Evolutionary conservation across 2,113 vertebrate species (phyloP), one percentile per base, ranked within the genome.

Genomic region (Chionodraco myersi): DNA sequence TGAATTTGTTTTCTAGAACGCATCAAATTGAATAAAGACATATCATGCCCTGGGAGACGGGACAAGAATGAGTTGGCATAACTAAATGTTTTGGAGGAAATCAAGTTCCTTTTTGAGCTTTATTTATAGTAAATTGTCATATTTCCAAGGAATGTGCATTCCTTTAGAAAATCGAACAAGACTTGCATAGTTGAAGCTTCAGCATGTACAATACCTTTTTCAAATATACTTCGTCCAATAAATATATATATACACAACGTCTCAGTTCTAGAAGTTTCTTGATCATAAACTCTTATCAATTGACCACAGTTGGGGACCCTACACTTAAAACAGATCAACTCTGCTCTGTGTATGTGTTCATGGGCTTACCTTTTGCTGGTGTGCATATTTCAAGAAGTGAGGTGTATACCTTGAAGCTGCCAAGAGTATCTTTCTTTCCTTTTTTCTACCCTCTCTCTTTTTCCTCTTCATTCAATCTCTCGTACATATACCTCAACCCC

Each of bases 401-500:
- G 18, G 15, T 61, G n/a, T n/a, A 66, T 13, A 71, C 23, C 45
- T 18, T 21, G 14, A 69, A 65, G 68, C 75, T 57, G 48, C 56
- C 45, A 13, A 72, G 34, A 56, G 48, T 60, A 54, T 70, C 49
- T 49, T 47, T 71, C 30, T 75, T 26, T 36, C 41, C 58, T 10
- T 64, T 76, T 62, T 52, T 68, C 59, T 47, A 21, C 63, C 12
- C 18, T 52, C n/a, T 16, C 16, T 44, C 13, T 30, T 9, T 34
- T 68, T 51, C 51, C 56, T 59, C 58, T 36, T 41, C 36, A n/a
- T 21, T 79, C 54, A 76, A 56, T 82, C 75, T 80, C 56, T 64
- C 56, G 64, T 54, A 83, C 36, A 62, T 47, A 73, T 56, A 87
- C 80, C 84, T 83, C 73, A 72, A 72, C 75, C 60, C 67, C 70